phyloP scores from a whole-genome alignment of 2,888 invertebrate genomes.

The Sthenelais limicola region DNA sequence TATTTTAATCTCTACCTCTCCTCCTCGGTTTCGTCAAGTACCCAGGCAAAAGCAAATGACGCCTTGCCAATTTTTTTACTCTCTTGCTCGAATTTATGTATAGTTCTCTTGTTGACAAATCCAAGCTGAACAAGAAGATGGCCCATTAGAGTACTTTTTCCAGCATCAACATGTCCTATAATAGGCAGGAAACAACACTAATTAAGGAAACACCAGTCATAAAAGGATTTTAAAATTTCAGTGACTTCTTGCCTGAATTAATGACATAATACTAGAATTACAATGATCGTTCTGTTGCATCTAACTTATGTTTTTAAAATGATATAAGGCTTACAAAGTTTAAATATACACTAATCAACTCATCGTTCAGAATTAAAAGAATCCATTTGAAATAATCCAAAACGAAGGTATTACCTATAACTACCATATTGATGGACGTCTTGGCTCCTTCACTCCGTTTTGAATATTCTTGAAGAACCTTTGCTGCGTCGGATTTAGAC shows the following conservation, averaged over 20 bases:
- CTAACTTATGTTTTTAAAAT: too few relatives aligned
- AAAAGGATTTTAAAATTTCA: too few relatives aligned
- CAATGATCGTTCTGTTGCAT: too few relatives aligned
- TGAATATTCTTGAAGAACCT: constrained; percentile 74
- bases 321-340: too few relatives aligned
- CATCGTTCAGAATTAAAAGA: too few relatives aligned
- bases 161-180: constrained; percentile 97
- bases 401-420: constrained; percentile 57
- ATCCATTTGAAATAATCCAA: background rate
- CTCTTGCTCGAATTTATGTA: constrained; percentile 98
- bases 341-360: too few relatives aligned
- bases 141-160: constrained; percentile 98
- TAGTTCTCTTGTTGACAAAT: constrained; percentile 80
- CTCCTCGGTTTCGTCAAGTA: constrained; percentile 98
- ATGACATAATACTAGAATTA: too few relatives aligned
- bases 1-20: constrained; percentile 78
- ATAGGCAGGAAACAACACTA: too few relatives aligned
- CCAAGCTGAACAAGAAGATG: constrained; percentile 82
- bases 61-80: constrained; percentile 93
- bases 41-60: constrained; percentile 99
- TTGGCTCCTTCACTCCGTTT: constrained; percentile 81
- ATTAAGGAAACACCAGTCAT: too few relatives aligned
- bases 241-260: too few relatives aligned
- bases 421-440: constrained; percentile 87
- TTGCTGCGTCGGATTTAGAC: too few relatives aligned